Evolutionary conservation across 2,113 vertebrate genomes (phyloP).

Genomic region (Pseudorhombus dupliciocellatus): DNA sequence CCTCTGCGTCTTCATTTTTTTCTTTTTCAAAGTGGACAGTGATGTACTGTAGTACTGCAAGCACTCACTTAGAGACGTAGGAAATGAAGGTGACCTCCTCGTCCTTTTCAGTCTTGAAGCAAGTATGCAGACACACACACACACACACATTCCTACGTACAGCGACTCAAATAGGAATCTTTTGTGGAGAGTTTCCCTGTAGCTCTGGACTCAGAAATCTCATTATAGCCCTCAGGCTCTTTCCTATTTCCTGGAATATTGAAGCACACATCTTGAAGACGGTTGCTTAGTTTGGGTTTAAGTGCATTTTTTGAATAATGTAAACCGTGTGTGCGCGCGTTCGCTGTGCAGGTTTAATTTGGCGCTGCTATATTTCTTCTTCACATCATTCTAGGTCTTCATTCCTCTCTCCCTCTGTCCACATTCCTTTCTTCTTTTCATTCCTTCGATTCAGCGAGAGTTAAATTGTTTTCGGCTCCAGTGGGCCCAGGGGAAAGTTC

Average conservation of each 20-base stretch:
- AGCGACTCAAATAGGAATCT: conserved; percentile 5
- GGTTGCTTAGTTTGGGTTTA: conserved; percentile 42
- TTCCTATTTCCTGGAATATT: conserved; percentile 36
- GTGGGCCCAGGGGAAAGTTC: conserved; percentile 37
- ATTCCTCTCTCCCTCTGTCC: conserved; percentile 4
- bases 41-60: conserved; percentile 14
- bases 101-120: conserved; percentile 44
- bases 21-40: conserved; percentile 40
- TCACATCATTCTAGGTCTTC: neutral
- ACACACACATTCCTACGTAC: neutral
- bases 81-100: conserved; percentile 62
- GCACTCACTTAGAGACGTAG: conserved; percentile 38
- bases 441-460: conserved; percentile 19
- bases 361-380: conserved; percentile 25
- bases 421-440: conserved; percentile 1
- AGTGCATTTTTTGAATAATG: conserved; percentile 3
- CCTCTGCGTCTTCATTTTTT: conserved; percentile 42
- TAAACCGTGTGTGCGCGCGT: conserved; percentile 4
- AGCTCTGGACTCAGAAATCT: conserved; percentile 32
- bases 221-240: conserved; percentile 32
- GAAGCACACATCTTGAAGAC: conserved; percentile 19
- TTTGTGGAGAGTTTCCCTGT: conserved; percentile 3
- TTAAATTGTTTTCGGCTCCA: conserved; percentile 58
- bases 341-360: conserved; percentile 20
- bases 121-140: conserved; percentile 7